Base-by-base conservation (phyloP, 2,113 vertebrate species). In the Papio anubis region DNA sequence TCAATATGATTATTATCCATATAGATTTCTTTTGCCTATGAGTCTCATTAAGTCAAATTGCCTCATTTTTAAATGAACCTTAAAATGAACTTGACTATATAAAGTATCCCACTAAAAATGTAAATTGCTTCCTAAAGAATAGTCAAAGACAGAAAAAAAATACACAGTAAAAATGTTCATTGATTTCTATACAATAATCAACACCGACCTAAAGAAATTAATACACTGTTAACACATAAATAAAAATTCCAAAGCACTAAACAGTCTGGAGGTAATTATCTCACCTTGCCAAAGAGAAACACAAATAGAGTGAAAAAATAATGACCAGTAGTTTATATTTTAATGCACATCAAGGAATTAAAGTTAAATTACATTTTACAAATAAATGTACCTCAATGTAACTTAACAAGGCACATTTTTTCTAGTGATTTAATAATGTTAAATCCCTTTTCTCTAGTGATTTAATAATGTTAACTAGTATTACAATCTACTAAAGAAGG, bases 121-220 rank as follows among this genome's bases (percentile, higher is more conserved):
- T 81, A 87, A 68, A 92, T 87, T 87, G 94, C n/a, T 50, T 92
- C n/a, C 35, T 68, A 55, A 90, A 96, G 61, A 76, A 80, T n/a
- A 85, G 13, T 59, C 59, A 35, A 9, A 30, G 25, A 18, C 8
- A 90, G 76, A 45, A 94, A 94, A 83, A 64, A 45, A 72, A 64
- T 13, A 61, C 25, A 64, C 18, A 79, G 6, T 80, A 87, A n/a
- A 83, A 94, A 89, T 1, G 38, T 57, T 95, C 73, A 79, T 48
- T 68, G 72, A 88, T 81, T 85, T 88, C 27, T 2, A 78, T 6
- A 30, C 70, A 90, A 80, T 6, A 95, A 87, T 35, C 40, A 88
- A n/a, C 18, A 52, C 2, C 45, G 48, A 90, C 72, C 52, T 81
- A 75, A 72, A 95, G 57, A 79, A 80, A 96, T 52, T 21, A 93